A percentile compares a stretch with the other conserved stretches of the same genome.
Conservation (phyloP, 2,888 invertebrate genomes). For the Aleiodes alternator region DNA sequence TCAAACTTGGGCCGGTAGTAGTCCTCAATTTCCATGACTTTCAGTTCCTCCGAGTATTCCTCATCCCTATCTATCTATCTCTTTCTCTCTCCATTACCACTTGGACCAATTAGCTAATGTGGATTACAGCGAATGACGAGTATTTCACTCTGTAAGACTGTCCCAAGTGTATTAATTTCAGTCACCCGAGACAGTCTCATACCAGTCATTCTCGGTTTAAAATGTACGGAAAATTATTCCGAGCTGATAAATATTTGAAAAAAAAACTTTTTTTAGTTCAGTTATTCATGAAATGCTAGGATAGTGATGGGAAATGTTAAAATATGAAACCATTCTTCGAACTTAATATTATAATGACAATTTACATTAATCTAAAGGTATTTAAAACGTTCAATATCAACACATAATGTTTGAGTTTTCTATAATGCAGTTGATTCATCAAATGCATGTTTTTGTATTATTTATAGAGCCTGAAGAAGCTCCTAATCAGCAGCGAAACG, state of each 20-base stretch:
- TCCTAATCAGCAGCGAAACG: no score
- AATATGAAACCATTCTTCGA: no score
- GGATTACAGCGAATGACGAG: conserved; percentile 40
- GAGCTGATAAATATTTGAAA: not conserved
- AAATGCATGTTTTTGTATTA: no score
- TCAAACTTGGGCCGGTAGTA: conserved; percentile 54
- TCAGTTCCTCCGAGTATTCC: conserved; percentile 35
- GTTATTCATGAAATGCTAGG: no score
- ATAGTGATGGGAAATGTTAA: no score
- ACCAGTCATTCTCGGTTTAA: not conserved
- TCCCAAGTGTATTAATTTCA: conserved; percentile 1
- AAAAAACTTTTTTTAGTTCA: no score
- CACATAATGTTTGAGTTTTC: no score
- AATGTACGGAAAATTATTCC: not conserved
- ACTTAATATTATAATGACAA: no score
- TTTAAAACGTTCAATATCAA: no score
- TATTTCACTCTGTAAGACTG: conserved; percentile 10
- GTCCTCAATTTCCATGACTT: conserved; percentile 49
- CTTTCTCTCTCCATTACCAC: conserved; percentile 30
- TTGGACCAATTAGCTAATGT: conserved; percentile 60
- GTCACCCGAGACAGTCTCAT: not conserved
- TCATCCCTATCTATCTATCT: conserved; percentile 13
- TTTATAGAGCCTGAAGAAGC: no score
- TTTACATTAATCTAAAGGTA: no score
- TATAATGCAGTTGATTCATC: no score